Conservation (phyloP, 2,797 vertebrate genomes). For the Diplodus sargus region DNA sequence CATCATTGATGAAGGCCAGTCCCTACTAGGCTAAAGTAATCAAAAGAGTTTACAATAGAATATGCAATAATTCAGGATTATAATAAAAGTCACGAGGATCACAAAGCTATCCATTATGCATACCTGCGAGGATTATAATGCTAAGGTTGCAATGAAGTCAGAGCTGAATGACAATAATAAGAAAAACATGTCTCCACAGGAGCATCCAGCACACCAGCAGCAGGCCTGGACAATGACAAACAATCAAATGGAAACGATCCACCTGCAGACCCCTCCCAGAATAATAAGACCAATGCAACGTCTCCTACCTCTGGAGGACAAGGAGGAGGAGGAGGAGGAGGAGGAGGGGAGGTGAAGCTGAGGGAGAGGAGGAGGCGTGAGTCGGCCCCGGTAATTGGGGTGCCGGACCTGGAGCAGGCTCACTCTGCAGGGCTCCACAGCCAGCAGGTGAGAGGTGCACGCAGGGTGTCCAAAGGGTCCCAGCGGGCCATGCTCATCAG, state of each 20-base stretch:
- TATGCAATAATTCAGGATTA: not conserved
- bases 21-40: not conserved
- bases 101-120: not conserved
- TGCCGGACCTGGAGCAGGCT: slow-evolving; percentile 67
- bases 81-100: not conserved
- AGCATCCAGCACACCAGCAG: slow-evolving; percentile 7
- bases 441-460: slow-evolving; percentile 73
- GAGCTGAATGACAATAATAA: not conserved
- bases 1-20: slow-evolving; percentile 15
- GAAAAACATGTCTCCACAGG: slow-evolving; percentile 46
- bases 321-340: slow-evolving; percentile 8
- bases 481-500: slow-evolving; percentile 81
- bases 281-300: slow-evolving; percentile 17
- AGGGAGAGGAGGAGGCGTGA: slow-evolving; percentile 82
- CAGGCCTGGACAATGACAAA: slow-evolving; percentile 64
- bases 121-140: not conserved
- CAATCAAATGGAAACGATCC: slow-evolving; percentile 62
- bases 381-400: slow-evolving; percentile 78
- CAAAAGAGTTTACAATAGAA: not conserved
- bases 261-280: slow-evolving; percentile 38
- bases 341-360: slow-evolving; percentile 77
- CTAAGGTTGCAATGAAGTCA: not conserved
- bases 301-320: slow-evolving; percentile 24
- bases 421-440: slow-evolving; percentile 54
- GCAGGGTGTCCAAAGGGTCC: slow-evolving; percentile 82